These are phyloP conservation scores for Phaedon cochleariae DNA, from an alignment of 2,888 invertebrate species.

Conservation along the genomic window DNA sequence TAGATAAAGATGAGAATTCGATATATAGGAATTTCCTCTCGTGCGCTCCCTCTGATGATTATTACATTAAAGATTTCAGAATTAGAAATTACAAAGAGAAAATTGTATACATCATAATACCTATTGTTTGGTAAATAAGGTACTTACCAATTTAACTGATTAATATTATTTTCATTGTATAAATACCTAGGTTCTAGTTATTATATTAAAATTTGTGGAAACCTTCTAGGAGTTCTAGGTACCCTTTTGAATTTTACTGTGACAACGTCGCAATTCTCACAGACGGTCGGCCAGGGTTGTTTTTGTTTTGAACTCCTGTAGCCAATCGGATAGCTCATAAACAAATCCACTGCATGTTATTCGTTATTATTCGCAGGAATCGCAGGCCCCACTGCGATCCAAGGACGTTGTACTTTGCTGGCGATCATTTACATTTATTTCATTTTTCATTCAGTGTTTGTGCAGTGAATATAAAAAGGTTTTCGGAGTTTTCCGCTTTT, in stretches of 20 bases:
- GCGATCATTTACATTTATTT: slow-evolving; percentile 35
- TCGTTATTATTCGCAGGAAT: slow-evolving; percentile 51
- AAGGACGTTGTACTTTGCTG: slow-evolving; percentile 52
- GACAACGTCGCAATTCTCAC: slow-evolving; percentile 25
- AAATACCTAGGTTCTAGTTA: no score
- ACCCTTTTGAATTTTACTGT: background rate
- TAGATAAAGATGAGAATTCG: no score
- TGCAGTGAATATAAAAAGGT: slow-evolving; percentile 35
- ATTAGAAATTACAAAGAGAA: no score
- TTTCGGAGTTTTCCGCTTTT: slow-evolving; percentile 23
- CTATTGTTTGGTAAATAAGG: no score
- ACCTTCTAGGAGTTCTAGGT: no score
- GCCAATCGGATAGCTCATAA: slow-evolving; percentile 54
- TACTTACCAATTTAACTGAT: no score
- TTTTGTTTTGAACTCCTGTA: slow-evolving; percentile 54
- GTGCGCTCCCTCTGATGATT: no score
- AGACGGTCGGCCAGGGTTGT: slow-evolving; percentile 50
- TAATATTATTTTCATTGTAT: no score
- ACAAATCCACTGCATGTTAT: slow-evolving; percentile 53
- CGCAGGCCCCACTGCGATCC: slow-evolving; percentile 45
- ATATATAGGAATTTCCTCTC: no score
- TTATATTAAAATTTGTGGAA: no score
- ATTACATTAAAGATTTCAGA: no score
- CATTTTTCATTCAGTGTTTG: slow-evolving; percentile 33
- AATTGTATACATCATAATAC: no score